Evolutionary conservation across 2,888 invertebrate genomes (phyloP).

Genomic region (Campaea margaritaria): DNA sequence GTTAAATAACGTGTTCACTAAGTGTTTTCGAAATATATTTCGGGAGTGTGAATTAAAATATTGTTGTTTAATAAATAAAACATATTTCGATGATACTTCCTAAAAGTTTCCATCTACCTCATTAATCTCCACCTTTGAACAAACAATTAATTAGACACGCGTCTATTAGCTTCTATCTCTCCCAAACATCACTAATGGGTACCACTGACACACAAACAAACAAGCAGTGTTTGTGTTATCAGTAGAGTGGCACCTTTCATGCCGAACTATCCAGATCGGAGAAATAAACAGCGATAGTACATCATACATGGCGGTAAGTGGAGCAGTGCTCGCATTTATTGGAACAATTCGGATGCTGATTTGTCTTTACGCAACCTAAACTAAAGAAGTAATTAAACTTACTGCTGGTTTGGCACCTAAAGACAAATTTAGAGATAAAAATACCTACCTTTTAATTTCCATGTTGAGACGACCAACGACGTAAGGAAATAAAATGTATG

Average conservation of each 20-base stretch:
- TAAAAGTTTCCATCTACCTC: conserved; percentile 21
- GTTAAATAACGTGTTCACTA: not conserved
- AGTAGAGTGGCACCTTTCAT: conserved; percentile 31
- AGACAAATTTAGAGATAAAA: no score
- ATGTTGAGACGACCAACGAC: no score
- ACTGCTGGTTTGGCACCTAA: no score
- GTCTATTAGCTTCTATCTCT: conserved; percentile 37
- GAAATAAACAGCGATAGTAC: conserved; percentile 19
- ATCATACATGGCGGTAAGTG: not conserved
- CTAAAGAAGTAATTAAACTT: not conserved
- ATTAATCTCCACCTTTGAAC: conserved; percentile 32
- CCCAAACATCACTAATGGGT: conserved; percentile 46
- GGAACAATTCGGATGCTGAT: not conserved
- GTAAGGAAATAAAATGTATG: no score
- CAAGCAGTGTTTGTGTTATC: conserved; percentile 33
- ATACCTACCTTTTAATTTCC: no score
- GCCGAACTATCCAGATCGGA: conserved; percentile 20
- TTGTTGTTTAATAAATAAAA: not conserved
- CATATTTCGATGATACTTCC: not conserved
- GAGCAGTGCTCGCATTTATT: conserved; percentile 1
- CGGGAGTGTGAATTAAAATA: not conserved
- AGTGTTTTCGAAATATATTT: not conserved
- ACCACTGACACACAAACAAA: conserved; percentile 36
- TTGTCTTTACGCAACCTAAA: not conserved
- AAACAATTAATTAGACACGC: conserved; percentile 40